Percentiles rank a stretch among this genome's conserved stretches.
Conservation (phyloP, 2,888 invertebrate genomes). For the Gymnosoma rotundatum region DNA sequence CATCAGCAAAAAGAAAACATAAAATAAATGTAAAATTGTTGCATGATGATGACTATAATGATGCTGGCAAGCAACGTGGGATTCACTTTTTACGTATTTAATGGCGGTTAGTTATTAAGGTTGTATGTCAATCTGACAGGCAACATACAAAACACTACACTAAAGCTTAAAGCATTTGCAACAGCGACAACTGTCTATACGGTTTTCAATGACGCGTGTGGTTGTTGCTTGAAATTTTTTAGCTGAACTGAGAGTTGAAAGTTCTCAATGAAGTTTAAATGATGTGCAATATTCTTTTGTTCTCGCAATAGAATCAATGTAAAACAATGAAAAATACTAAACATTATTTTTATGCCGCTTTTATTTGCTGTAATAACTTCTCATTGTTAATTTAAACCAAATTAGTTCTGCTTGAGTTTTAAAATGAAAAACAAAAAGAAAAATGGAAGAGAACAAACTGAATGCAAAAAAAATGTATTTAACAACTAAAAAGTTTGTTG, state of each 20-base stretch:
- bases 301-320: slow-evolving; percentile 59
- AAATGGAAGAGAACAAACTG: too few relatives aligned
- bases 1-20: not conserved
- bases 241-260: slow-evolving; percentile 60
- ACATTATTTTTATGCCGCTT: slow-evolving; percentile 38
- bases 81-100: not conserved
- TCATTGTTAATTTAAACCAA: slow-evolving; percentile 62
- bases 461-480: slow-evolving; percentile 19
- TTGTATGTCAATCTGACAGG: slow-evolving; percentile 59
- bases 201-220: slow-evolving; percentile 1
- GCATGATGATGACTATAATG: slow-evolving; percentile 17
- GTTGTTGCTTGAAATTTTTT: slow-evolving; percentile 18
- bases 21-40: not conserved
- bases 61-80: not conserved
- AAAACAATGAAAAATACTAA: slow-evolving; percentile 50
- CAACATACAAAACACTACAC: slow-evolving; percentile 41
- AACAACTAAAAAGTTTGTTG: slow-evolving; percentile 62
- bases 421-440: slow-evolving; percentile 40
- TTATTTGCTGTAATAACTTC: slow-evolving; percentile 60
- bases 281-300: slow-evolving; percentile 66
- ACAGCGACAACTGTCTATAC: slow-evolving; percentile 21
- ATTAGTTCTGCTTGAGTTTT: slow-evolving; percentile 63
- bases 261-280: slow-evolving; percentile 65
- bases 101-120: slow-evolving; percentile 44
- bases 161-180: slow-evolving; percentile 13